Conservation (phyloP, 2,888 invertebrate genomes). For the Terebella lapidaria region DNA sequence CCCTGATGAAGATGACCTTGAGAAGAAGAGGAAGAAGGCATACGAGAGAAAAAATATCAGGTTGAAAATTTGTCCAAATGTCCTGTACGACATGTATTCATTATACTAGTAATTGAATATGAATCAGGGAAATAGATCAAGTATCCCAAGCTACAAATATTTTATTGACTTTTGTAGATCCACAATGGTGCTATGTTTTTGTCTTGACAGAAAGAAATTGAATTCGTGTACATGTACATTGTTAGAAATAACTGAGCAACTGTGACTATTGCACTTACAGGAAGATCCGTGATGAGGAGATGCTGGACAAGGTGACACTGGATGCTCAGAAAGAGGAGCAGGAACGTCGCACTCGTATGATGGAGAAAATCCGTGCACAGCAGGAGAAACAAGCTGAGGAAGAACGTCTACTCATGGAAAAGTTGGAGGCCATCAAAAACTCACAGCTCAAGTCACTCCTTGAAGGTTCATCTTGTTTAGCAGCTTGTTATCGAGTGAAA, state of each 20-base stretch:
- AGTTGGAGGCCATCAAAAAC: constrained; percentile 17
- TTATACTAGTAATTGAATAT: too few species aligned
- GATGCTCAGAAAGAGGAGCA: constrained; percentile 90
- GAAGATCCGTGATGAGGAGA: constrained; percentile 88
- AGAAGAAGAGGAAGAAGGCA: constrained; percentile 12
- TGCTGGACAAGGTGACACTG: constrained; percentile 84
- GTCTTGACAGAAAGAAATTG: too few species aligned
- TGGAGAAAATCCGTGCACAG: background rate
- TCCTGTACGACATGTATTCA: background rate
- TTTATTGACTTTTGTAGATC: too few species aligned
- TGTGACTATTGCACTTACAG: too few species aligned
- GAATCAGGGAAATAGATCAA: too few species aligned
- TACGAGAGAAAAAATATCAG: constrained; percentile 28
- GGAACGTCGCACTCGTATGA: constrained; percentile 57
- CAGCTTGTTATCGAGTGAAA: too few species aligned
- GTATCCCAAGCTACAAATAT: too few species aligned
- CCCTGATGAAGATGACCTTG: constrained; percentile 7
- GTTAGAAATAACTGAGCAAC: too few species aligned
- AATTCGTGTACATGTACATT: too few species aligned
- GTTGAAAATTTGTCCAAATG: too few species aligned
- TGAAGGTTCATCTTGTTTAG: constrained; percentile 41
- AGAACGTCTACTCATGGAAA: constrained; percentile 18
- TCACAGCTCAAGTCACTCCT: constrained; percentile 47
- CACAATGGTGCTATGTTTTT: too few species aligned
- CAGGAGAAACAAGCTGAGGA: constrained; percentile 7